Evolutionary conservation across 2,888 invertebrate species (phyloP), one percentile per base, ranked within the genome.

Genomic region (Pharmacophagus antenor): DNA sequence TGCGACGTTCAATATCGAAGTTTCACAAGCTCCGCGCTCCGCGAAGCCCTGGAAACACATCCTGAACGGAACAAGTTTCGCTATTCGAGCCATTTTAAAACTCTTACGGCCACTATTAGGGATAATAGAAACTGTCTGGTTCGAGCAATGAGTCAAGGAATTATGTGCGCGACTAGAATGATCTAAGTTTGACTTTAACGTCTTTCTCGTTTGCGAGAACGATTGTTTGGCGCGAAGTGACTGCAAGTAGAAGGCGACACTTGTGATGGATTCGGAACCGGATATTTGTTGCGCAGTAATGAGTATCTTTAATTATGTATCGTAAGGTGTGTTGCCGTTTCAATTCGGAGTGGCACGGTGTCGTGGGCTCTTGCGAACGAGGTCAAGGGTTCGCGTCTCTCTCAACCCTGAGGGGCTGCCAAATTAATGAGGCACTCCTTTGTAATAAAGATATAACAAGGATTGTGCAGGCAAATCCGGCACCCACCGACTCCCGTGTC

Each of bases 361-460:
- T 84, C 80, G 81, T 79, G 81, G 77, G 80, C 82, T 78, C 84
- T 82, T 77, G 77, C 79, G 82, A 85, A 85, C 82, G 84, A 85
- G 89, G 90, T 89, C 90, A 89, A 90, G 91, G 86, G 88, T 86
- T 87, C 84, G 82, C 83, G 81, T 83, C 84, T 82, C 73, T 65
- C 81, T 83, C 86, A 85, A 85, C 85, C 88, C 86, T 84, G 82
- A 90, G 90, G 88, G 89, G 87, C 79, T 88, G 83, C 89, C 90
- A 91, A 91, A 91, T 91, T 91, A 91, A 91, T 91, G 91, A 91
- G 91, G 84, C 84, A 89, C 89, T 90, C 88, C 88, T 91, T 91
- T 91, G 91, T 91, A 89, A 91, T 91, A 91, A 91, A 91, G 89
- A 91, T 88, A 90, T 89, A 90, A 91, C 90, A 91, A 91, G 91